These are phyloP conservation scores for Notolabrus celidotus DNA, from an alignment of 2,797 vertebrate species.

Conservation along the genomic window DNA sequence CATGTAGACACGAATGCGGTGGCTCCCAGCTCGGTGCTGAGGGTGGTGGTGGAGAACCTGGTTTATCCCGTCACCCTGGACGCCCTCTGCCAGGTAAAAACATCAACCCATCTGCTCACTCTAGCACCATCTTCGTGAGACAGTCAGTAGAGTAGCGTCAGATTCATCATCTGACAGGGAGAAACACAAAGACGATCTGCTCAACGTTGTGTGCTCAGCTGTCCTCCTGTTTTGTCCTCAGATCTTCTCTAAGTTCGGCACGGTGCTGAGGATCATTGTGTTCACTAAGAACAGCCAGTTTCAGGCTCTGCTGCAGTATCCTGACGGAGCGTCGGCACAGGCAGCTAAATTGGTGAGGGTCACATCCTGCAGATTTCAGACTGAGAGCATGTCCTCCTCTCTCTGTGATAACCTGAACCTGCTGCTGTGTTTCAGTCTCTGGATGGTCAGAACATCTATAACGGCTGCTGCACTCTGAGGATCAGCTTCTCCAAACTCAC, in stretches of 20 bases:
- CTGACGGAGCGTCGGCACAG: conserved; percentile 91
- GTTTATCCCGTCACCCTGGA: conserved; percentile 96
- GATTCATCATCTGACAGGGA: too few relatives aligned
- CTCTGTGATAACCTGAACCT: not conserved
- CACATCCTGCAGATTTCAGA: too few relatives aligned
- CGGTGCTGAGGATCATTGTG: conserved; percentile 95
- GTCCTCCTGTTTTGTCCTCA: conserved; percentile 56
- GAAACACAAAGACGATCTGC: too few relatives aligned
- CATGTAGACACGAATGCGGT: conserved; percentile 84
- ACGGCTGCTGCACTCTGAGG: conserved; percentile 94
- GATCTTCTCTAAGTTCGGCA: conserved; percentile 98
- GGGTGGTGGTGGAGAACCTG: conserved; percentile 97
- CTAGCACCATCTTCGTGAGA: too few relatives aligned
- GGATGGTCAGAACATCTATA: conserved; percentile 98
- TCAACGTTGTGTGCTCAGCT: too few relatives aligned
- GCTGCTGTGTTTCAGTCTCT: conserved; percentile 83
- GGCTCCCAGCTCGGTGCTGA: conserved; percentile 91
- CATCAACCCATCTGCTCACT: too few relatives aligned
- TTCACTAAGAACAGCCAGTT: conserved; percentile 99
- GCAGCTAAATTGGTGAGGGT: conserved; percentile 93
- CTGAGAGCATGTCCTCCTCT: too few relatives aligned
- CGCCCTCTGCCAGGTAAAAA: conserved; percentile 92
- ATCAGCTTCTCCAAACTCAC: conserved; percentile 97
- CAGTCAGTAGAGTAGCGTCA: too few relatives aligned
- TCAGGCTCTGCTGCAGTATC: conserved; percentile 94